These are phyloP conservation scores for Pelobates cultripes DNA, from an alignment of 2,797 vertebrate species.

Conservation along the genomic window DNA sequence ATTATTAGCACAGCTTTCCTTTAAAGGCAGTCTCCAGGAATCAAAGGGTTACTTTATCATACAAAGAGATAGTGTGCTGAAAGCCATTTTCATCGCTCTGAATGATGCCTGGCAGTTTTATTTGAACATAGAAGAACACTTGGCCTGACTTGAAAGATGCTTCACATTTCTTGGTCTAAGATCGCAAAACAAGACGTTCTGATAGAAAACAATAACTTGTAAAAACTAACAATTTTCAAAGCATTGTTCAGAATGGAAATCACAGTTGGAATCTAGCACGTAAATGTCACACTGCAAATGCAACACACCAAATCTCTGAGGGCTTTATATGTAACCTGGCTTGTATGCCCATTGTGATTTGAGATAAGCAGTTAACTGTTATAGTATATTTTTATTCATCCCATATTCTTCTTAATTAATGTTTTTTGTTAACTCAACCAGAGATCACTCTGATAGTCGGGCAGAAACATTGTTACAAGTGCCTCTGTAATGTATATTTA, in stretches of 20 bases:
- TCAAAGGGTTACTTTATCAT: neutral
- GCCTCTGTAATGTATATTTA: too few relatives aligned
- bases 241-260: neutral
- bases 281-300: neutral
- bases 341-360: too few relatives aligned
- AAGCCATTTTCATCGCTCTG: neutral
- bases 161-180: conserved; percentile 8
- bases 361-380: too few relatives aligned
- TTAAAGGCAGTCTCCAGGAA: neutral
- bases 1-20: neutral
- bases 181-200: conserved; percentile 32
- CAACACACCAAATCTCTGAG: neutral
- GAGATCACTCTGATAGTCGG: too few relatives aligned
- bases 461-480: too few relatives aligned
- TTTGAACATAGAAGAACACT: conserved; percentile 2
- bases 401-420: too few relatives aligned
- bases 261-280: conserved; percentile 20
- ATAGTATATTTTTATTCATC: too few relatives aligned
- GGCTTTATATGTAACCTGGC: too few relatives aligned
- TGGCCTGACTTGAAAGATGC: conserved; percentile 28
- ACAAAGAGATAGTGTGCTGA: neutral
- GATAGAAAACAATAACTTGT: conserved; percentile 19
- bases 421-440: too few relatives aligned
- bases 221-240: conserved; percentile 32
- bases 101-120: neutral